These are phyloP conservation scores for Brachirus orientalis DNA, from an alignment of 2,113 vertebrate species.

Conservation along the genomic window DNA sequence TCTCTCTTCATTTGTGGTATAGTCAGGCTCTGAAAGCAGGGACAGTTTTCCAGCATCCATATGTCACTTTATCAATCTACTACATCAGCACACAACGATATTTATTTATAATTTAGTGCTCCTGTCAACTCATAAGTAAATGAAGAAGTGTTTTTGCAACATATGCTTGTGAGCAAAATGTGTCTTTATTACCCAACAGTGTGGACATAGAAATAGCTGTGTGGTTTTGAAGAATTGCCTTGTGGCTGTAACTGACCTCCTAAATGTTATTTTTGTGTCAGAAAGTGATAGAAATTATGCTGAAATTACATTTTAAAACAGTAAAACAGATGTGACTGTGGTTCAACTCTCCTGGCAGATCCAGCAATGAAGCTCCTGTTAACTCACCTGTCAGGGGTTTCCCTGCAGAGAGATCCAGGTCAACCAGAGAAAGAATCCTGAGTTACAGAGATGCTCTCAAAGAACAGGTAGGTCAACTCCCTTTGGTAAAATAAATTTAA, in stretches of 20 bases:
- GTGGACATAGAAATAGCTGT: too few relatives aligned
- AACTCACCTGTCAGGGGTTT: constrained; percentile 64
- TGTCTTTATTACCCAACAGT: too few relatives aligned
- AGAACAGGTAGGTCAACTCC: constrained; percentile 82
- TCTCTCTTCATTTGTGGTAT: constrained; percentile 13
- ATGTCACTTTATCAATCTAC: background rate
- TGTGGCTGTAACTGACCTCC: background rate
- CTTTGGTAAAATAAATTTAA: background rate
- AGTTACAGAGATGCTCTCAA: constrained; percentile 89
- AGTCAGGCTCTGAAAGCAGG: too few relatives aligned
- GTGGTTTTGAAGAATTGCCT: background rate
- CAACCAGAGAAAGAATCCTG: constrained; percentile 72
- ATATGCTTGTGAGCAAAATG: background rate
- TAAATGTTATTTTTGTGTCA: background rate
- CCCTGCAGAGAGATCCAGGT: constrained; percentile 80
- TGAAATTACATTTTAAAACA: too few relatives aligned
- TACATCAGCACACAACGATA: too few relatives aligned
- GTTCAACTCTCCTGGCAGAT: constrained; percentile 43
- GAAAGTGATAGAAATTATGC: background rate
- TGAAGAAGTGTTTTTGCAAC: background rate
- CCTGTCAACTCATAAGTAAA: background rate
- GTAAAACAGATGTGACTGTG: background rate
- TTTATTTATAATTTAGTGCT: too few relatives aligned
- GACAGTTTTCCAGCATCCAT: background rate
- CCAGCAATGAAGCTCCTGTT: constrained; percentile 46